These are phyloP conservation scores for Halesus radiatus DNA, from an alignment of 1,140 invertebrate genomes.

Conservation along the genomic window DNA sequence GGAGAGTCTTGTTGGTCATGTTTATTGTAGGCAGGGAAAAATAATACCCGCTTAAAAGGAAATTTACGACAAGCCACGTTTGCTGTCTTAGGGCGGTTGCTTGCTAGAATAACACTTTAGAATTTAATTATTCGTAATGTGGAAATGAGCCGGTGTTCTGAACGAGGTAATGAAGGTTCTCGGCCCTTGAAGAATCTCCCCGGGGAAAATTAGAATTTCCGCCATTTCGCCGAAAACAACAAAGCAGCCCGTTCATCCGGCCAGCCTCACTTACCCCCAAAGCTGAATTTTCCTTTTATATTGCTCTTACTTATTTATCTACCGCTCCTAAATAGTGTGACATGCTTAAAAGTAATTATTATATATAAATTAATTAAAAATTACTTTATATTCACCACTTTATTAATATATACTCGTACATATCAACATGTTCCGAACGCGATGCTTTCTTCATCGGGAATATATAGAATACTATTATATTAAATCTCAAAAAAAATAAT, in stretches of 20 bases:
- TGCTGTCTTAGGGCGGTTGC: conserved; percentile 20
- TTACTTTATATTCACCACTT: too few relatives aligned
- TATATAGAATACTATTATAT: too few relatives aligned
- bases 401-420: too few relatives aligned
- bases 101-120: conserved; percentile 41
- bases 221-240: neutral
- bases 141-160: conserved; percentile 25
- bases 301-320: neutral
- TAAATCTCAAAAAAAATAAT: too few relatives aligned
- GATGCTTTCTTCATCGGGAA: too few relatives aligned
- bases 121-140: conserved; percentile 38
- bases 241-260: neutral
- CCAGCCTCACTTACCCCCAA: neutral
- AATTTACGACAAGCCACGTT: conserved; percentile 35
- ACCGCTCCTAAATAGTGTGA: neutral
- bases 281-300: neutral
- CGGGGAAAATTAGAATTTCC: neutral
- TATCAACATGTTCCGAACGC: too few relatives aligned
- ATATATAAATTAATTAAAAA: too few relatives aligned
- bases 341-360: neutral
- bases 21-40: conserved; percentile 36
- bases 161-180: neutral
- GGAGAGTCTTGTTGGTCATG: conserved; percentile 22
- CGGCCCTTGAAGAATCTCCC: neutral
- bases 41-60: conserved; percentile 16